Evolutionary conservation across 2,113 vertebrate species (phyloP).

Genomic region (Amia ocellicauda): DNA sequence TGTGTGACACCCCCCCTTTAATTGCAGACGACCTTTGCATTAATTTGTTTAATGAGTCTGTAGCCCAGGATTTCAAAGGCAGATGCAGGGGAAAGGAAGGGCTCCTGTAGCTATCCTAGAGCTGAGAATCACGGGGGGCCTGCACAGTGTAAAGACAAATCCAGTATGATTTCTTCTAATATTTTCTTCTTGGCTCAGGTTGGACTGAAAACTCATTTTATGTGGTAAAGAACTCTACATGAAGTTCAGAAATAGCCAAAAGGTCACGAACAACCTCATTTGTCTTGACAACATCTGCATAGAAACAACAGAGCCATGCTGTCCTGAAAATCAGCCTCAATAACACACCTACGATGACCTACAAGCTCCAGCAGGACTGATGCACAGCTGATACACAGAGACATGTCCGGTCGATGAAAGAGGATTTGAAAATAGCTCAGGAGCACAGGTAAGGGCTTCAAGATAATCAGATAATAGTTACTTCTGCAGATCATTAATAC

Average conservation of each 20-base stretch:
- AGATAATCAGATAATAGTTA: conserved; percentile 12
- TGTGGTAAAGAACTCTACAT: no score
- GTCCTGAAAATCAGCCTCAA: no score
- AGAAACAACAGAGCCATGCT: no score
- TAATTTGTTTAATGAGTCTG: conserved; percentile 41
- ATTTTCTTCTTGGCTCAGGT: no score
- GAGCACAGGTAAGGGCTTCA: conserved; percentile 11
- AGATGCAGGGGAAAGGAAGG: neutral
- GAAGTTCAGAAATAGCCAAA: neutral
- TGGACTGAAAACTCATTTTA: conserved; percentile 17
- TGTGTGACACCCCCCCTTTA: conserved; percentile 53
- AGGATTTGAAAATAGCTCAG: conserved; percentile 12
- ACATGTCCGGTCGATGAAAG: neutral
- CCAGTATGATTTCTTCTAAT: conserved; percentile 22
- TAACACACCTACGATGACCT: no score
- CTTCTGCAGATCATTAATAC: neutral
- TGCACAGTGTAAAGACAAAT: conserved; percentile 24
- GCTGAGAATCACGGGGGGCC: conserved; percentile 22
- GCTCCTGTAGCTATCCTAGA: conserved; percentile 15
- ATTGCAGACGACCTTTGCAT: conserved; percentile 62
- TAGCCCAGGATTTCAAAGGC: conserved; percentile 29
- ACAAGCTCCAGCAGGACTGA: neutral
- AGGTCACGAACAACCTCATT: no score
- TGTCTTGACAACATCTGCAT: no score
- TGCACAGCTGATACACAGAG: conserved; percentile 5